Percentiles rank a stretch among this genome's conserved stretches.
Conservation (phyloP, 2,797 vertebrate genomes). For the Threskiornis aethiopicus region DNA sequence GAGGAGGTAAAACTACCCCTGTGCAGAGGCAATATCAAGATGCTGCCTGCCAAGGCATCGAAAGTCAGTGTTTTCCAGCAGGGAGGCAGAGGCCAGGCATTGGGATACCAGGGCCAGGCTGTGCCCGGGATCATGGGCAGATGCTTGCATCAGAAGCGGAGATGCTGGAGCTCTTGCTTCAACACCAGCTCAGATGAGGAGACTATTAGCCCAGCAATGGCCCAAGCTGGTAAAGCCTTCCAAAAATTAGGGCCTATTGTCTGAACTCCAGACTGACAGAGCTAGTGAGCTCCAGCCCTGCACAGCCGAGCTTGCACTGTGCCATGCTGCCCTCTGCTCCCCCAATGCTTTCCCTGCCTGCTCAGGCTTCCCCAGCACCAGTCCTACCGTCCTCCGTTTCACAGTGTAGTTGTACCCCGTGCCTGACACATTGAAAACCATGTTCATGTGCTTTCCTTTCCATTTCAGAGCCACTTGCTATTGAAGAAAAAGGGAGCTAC, state of each 20-base stretch:
- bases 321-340: not conserved
- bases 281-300: not conserved
- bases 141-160: not conserved
- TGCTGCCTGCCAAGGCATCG: fast-evolving
- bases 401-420: not conserved
- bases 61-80: not conserved
- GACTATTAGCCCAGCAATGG: not conserved
- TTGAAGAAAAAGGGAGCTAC: not conserved
- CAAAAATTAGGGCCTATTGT: not conserved
- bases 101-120: not conserved
- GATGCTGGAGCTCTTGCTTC: not conserved
- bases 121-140: fast-evolving
- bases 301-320: fast-evolving
- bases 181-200: not conserved
- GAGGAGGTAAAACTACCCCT: fast-evolving
- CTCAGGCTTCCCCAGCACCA: fast-evolving
- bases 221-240: not conserved
- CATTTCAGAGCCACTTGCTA: not conserved
- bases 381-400: not conserved
- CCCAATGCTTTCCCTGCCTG: fast-evolving
- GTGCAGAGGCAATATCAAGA: fast-evolving
- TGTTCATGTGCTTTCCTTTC: not conserved
- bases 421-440: not conserved
- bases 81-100: fast-evolving
- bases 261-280: not conserved